Evolutionary conservation across 2,113 vertebrate species (phyloP).

Genomic region (Nothobranchius kuhntae): DNA sequence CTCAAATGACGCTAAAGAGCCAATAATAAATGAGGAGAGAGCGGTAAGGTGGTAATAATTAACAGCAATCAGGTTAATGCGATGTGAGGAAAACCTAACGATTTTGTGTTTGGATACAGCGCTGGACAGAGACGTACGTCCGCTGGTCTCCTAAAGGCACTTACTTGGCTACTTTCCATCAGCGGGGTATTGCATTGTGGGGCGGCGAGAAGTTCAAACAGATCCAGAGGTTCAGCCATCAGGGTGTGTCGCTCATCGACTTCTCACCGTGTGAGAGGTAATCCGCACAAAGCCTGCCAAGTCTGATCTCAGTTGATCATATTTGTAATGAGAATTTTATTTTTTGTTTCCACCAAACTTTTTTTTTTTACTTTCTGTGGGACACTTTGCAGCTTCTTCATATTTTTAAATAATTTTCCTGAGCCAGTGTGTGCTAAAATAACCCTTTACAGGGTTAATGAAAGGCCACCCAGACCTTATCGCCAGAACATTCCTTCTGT

Average conservation of each 20-base stretch:
- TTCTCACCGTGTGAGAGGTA: slow-evolving; percentile 99
- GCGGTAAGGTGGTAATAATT: slow-evolving; percentile 79
- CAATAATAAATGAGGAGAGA: slow-evolving; percentile 90
- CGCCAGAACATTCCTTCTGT: too few relatives aligned
- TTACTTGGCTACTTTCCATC: slow-evolving; percentile 96
- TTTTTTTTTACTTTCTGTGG: too few relatives aligned
- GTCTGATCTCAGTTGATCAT: not conserved
- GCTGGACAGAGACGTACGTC: slow-evolving; percentile 98
- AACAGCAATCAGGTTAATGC: not conserved
- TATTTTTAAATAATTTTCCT: too few relatives aligned
- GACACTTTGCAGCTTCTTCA: too few relatives aligned
- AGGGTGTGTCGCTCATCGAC: slow-evolving; percentile 96
- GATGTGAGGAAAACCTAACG: not conserved
- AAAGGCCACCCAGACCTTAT: too few relatives aligned
- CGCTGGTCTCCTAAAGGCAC: slow-evolving; percentile 98
- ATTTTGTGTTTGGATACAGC: slow-evolving; percentile 69
- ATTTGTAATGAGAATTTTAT: too few relatives aligned
- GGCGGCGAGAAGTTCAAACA: slow-evolving; percentile 99
- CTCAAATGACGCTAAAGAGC: slow-evolving; percentile 92
- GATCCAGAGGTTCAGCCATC: slow-evolving; percentile 97
- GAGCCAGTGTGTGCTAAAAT: too few relatives aligned
- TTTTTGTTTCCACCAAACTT: too few relatives aligned
- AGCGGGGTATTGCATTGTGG: slow-evolving; percentile 95
- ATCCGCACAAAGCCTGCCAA: not conserved
- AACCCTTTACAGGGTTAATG: too few relatives aligned